Percentiles rank a stretch among this genome's conserved stretches.
phyloP scores from a whole-genome alignment of 2,113 vertebrate genomes.

The Gallinago paraguaiae region DNA sequence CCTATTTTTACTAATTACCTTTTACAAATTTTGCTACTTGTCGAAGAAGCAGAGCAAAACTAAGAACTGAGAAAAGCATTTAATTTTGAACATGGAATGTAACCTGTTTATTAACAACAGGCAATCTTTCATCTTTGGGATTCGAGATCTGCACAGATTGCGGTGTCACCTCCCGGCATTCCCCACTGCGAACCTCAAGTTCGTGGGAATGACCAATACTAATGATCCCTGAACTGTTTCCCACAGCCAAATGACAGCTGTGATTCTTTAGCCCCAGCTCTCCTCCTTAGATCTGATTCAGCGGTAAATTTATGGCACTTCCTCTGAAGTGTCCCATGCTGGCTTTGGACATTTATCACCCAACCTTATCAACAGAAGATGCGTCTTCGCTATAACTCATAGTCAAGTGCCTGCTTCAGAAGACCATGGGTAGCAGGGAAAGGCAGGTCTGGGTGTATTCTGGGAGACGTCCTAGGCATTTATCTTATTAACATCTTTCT shows the following conservation, averaged over 20 bases:
- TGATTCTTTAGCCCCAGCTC: slow-evolving; percentile 86
- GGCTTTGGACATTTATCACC: slow-evolving; percentile 75
- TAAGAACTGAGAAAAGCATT: slow-evolving; percentile 20
- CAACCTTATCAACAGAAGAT: slow-evolving; percentile 57
- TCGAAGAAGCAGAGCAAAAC: neutral
- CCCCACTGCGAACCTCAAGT: slow-evolving; percentile 84
- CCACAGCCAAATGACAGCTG: slow-evolving; percentile 95
- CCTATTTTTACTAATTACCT: neutral
- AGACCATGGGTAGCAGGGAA: neutral
- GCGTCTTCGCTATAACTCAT: slow-evolving; percentile 28
- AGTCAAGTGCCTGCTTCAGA: slow-evolving; percentile 16
- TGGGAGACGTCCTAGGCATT: neutral
- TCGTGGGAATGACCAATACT: slow-evolving; percentile 95
- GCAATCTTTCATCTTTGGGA: slow-evolving; percentile 72
- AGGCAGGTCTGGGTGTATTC: neutral
- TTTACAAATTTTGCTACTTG: neutral
- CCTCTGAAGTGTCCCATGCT: slow-evolving; percentile 81
- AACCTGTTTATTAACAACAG: slow-evolving; percentile 78
- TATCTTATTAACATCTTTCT: neutral
- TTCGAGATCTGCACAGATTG: slow-evolving; percentile 78
- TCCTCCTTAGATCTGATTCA: slow-evolving; percentile 66
- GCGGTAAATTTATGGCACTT: slow-evolving; percentile 84
- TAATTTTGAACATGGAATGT: slow-evolving; percentile 31
- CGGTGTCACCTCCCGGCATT: slow-evolving; percentile 78
- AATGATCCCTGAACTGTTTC: slow-evolving; percentile 91